Evolutionary conservation across 2,113 vertebrate species (phyloP).

Genomic region (Diadophis punctatus): DNA sequence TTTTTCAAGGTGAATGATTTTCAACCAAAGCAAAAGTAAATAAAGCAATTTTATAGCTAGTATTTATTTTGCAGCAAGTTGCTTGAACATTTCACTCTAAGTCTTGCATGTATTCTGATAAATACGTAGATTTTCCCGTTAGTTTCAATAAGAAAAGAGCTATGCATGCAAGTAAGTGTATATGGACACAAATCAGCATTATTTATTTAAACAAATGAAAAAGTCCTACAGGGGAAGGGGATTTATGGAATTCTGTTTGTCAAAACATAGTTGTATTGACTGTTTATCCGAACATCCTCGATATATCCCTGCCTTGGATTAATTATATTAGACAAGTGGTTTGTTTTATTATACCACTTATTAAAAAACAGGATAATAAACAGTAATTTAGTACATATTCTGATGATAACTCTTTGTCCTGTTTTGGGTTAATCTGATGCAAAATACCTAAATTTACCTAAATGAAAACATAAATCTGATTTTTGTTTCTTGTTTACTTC

Average conservation of each 20-base stretch:
- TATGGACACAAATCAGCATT: not conserved
- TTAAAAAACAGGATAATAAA: not conserved
- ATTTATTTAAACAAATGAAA: not conserved
- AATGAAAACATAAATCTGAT: not conserved
- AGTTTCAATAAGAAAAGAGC: not conserved
- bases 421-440: conserved; percentile 57
- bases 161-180: not conserved
- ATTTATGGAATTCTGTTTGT: not conserved
- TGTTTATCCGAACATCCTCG: not conserved
- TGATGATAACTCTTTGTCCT: conserved; percentile 59
- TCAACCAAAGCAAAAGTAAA: conserved; percentile 52
- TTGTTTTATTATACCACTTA: not conserved
- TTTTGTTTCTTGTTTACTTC: conserved; percentile 72
- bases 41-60: conserved; percentile 47
- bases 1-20: conserved; percentile 51
- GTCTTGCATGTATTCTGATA: conserved; percentile 36
- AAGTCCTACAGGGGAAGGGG: not conserved
- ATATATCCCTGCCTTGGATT: conserved; percentile 19
- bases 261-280: not conserved
- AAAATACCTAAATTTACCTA: conserved; percentile 65
- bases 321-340: not conserved
- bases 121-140: not conserved
- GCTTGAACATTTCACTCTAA: conserved; percentile 41
- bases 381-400: conserved; percentile 48
- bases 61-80: conserved; percentile 40